Percentiles rank a stretch among this genome's conserved stretches.
Evolutionary conservation across 1,140 invertebrate genomes (phyloP).

Genomic region (Watersipora subatra): DNA sequence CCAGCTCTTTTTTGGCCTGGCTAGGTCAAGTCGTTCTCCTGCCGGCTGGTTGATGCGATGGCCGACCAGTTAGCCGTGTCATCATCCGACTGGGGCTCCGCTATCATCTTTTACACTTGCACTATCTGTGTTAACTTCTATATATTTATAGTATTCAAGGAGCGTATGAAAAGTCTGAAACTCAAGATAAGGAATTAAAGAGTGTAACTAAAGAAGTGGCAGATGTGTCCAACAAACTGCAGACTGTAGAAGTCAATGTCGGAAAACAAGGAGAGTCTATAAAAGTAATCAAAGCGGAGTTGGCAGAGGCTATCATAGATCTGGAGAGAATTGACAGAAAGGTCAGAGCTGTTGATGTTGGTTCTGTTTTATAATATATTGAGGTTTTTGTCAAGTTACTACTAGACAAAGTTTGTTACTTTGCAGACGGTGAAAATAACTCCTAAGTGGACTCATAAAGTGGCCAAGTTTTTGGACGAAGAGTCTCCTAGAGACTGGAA

Average conservation of each 20-base stretch:
- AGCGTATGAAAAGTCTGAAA: slow-evolving; percentile 11
- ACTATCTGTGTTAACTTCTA: no score
- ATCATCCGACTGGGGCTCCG: no score
- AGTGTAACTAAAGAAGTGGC: slow-evolving; percentile 14
- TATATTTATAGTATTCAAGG: slow-evolving; percentile 14
- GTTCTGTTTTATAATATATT: not conserved
- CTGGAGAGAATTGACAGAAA: slow-evolving; percentile 28
- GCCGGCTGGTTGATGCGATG: no score
- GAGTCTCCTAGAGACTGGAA: slow-evolving; percentile 24
- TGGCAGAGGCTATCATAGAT: slow-evolving; percentile 21
- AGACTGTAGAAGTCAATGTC: slow-evolving; percentile 19
- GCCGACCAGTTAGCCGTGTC: no score
- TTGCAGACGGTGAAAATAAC: slow-evolving; percentile 26
- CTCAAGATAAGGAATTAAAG: slow-evolving; percentile 13
- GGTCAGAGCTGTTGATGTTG: slow-evolving; percentile 11
- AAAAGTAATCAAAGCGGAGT: slow-evolving; percentile 17
- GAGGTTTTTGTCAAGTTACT: not conserved
- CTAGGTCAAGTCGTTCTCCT: no score
- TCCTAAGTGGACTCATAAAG: slow-evolving; percentile 26
- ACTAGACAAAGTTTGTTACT: not conserved
- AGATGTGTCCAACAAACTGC: slow-evolving; percentile 12
- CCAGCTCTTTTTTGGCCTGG: no score
- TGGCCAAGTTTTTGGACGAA: slow-evolving; percentile 25
- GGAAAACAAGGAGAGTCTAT: slow-evolving; percentile 17
- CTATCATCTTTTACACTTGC: no score